Percentiles rank a stretch among this genome's conserved stretches.
These are phyloP conservation scores for Leptothorax acervorum DNA, from an alignment of 2,888 invertebrate species.

Conservation along the genomic window DNA sequence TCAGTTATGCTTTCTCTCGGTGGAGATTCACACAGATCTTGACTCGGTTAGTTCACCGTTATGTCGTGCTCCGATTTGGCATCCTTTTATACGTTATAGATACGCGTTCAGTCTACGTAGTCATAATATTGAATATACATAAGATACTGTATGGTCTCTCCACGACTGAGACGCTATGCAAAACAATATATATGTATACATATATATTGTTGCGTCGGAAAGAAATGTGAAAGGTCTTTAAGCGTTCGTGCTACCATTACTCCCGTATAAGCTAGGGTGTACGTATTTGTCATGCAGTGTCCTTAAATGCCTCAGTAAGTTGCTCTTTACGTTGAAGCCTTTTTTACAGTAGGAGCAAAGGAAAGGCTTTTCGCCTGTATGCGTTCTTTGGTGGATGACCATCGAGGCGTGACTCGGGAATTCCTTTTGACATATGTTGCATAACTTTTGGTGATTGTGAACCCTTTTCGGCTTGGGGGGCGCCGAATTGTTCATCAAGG, in stretches of 20 bases:
- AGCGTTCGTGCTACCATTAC: constrained; percentile 84
- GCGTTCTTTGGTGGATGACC: constrained; percentile 92
- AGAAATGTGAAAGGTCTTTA: constrained; percentile 70
- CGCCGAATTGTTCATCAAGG: constrained; percentile 91
- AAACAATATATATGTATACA: constrained; percentile 51
- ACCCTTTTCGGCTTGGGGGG: constrained; percentile 87
- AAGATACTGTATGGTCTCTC: constrained; percentile 63
- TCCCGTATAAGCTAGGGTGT: constrained; percentile 85
- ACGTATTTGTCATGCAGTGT: constrained; percentile 91
- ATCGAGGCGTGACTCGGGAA: constrained; percentile 93
- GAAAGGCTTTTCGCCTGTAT: constrained; percentile 92
- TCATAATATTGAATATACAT: constrained; percentile 61
- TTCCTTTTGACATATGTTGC: constrained; percentile 90
- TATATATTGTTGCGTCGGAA: constrained; percentile 27
- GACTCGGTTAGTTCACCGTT: constrained; percentile 33
- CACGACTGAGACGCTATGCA: constrained; percentile 63
- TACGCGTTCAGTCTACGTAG: constrained; percentile 65
- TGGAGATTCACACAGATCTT: constrained; percentile 59
- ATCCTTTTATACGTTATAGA: constrained; percentile 51
- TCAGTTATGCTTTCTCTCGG: constrained; percentile 55
- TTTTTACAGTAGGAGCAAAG: constrained; percentile 92
- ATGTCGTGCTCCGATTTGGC: constrained; percentile 60
- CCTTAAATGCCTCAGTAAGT: constrained; percentile 90
- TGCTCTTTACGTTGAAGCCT: constrained; percentile 93
- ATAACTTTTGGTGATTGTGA: constrained; percentile 85